Evolutionary conservation across 2,888 invertebrate genomes (phyloP).

Genomic region (Zootermopsis nevadensis): DNA sequence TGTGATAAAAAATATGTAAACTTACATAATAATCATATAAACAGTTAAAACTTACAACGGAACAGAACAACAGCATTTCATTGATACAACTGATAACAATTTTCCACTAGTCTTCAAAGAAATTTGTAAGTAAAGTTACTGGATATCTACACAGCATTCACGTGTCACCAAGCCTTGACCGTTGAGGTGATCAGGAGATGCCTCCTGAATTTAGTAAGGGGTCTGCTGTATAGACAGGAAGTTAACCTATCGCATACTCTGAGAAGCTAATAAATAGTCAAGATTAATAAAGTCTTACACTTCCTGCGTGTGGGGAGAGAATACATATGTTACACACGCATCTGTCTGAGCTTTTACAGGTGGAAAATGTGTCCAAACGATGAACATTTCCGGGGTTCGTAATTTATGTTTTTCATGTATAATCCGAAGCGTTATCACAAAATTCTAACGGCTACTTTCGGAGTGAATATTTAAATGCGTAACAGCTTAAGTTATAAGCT

Average conservation of each 20-base stretch:
- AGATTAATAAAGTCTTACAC: not conserved
- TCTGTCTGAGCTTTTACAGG: not conserved
- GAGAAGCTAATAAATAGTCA: constrained; percentile 21
- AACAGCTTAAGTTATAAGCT: too few species aligned
- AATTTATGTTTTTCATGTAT: too few species aligned
- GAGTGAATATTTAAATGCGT: too few species aligned
- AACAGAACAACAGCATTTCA: not conserved
- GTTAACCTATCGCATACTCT: not conserved
- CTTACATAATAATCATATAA: not conserved
- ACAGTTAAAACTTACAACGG: not conserved
- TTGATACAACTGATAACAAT: not conserved
- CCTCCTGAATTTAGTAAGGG: constrained; percentile 2
- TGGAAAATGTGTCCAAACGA: not conserved
- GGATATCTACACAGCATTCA: not conserved
- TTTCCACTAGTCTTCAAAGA: not conserved
- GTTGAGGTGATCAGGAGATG: not conserved
- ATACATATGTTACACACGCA: constrained; percentile 1
- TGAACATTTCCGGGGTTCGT: not conserved
- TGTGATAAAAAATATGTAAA: not conserved
- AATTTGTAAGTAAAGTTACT: not conserved
- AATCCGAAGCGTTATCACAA: too few species aligned
- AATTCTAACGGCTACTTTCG: too few species aligned
- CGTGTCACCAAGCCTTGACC: not conserved
- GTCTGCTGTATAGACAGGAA: not conserved
- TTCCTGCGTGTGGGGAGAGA: constrained; percentile 6